Evolutionary conservation across 2,888 invertebrate species (phyloP), one percentile per base, ranked within the genome.

Genomic region (Cosmopolites sordidus): DNA sequence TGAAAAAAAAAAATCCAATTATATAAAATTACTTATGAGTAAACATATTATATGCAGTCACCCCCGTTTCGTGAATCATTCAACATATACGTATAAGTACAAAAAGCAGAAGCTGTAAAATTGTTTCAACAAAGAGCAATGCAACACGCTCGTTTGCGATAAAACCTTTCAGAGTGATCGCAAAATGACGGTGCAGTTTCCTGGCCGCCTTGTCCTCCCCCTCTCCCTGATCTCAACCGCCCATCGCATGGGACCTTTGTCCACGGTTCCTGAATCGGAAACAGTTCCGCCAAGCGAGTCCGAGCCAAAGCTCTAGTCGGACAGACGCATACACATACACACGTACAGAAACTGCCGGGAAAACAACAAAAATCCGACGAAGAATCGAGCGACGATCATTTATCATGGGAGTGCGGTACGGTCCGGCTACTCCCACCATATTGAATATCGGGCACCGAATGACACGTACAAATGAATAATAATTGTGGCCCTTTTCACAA

Each of bases 391-490:
- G 64, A 65, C 62, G 66, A 74, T 74, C 74, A 74, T 74, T 74
- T 74, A 73, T 73, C 73, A 73, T 69, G 63, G 55, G 65, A 59
- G 63, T 69, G 71, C 72, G 71, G 73, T 73, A 72, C 71, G 72
- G 72, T 72, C 72, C 72, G 71, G 66, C 65, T 68, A 73, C 74
- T 73, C 73, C 73, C 70, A 73, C 73, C 71, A 72, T 73, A 74
- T 74, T 73, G 72, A 74, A 74, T 74, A 73, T 74, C 72, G 73
- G 71, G 68, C 73, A 72, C 66, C 41, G 66, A 68, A 69, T 74
- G 74, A 74, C 74, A 73, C 73, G 73, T 72, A 74, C 73, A 74
- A 74, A 74, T 74, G 74, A 74, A 74, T 73, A 73, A 73, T 73
- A 73, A 74, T 74, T 73, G 72, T 73, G 73, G 71, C 73, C 73